These are phyloP conservation scores for Alligator mississippiensis DNA, from an alignment of 2,113 vertebrate genomes.

Conservation along the genomic window DNA sequence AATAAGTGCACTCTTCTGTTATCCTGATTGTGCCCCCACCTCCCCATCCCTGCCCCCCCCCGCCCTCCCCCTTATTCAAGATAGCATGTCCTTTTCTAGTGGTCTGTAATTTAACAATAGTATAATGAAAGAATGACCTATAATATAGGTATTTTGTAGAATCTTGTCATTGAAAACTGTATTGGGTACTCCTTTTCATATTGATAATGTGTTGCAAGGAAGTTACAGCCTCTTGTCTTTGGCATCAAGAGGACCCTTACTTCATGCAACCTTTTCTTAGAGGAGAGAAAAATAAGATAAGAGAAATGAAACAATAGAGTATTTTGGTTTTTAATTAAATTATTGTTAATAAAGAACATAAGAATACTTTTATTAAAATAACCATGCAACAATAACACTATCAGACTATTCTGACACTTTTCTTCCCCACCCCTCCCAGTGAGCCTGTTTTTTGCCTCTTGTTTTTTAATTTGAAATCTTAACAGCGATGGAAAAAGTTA, in stretches of 20 bases:
- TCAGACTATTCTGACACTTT: slow-evolving; percentile 80
- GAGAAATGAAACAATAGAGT: slow-evolving; percentile 85
- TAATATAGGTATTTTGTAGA: slow-evolving; percentile 83
- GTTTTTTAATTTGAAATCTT: slow-evolving; percentile 78
- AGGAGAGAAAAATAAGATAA: slow-evolving; percentile 84
- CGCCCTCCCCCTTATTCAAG: slow-evolving; percentile 71
- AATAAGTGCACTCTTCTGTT: slow-evolving; percentile 99
- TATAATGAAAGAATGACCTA: slow-evolving; percentile 81
- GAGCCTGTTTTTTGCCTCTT: slow-evolving; percentile 82
- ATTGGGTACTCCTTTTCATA: slow-evolving; percentile 80
- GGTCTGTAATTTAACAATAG: slow-evolving; percentile 83
- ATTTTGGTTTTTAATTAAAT: slow-evolving; percentile 89
- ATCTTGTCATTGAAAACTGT: slow-evolving; percentile 82
- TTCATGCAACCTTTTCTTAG: slow-evolving; percentile 81
- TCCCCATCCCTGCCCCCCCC: slow-evolving; percentile 78
- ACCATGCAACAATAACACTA: slow-evolving; percentile 84
- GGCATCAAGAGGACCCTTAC: slow-evolving; percentile 77
- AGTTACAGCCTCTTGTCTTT: slow-evolving; percentile 79
- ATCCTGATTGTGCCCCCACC: slow-evolving; percentile 76
- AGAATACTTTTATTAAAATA: slow-evolving; percentile 85
- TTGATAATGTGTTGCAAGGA: slow-evolving; percentile 75
- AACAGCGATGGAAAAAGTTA: slow-evolving; percentile 83
- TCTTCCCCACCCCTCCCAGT: slow-evolving; percentile 64
- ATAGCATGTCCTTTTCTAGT: slow-evolving; percentile 85
- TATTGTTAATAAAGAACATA: slow-evolving; percentile 86